Base-by-base conservation (phyloP, 2,888 invertebrate species). In the Microplitis deprimator region DNA sequence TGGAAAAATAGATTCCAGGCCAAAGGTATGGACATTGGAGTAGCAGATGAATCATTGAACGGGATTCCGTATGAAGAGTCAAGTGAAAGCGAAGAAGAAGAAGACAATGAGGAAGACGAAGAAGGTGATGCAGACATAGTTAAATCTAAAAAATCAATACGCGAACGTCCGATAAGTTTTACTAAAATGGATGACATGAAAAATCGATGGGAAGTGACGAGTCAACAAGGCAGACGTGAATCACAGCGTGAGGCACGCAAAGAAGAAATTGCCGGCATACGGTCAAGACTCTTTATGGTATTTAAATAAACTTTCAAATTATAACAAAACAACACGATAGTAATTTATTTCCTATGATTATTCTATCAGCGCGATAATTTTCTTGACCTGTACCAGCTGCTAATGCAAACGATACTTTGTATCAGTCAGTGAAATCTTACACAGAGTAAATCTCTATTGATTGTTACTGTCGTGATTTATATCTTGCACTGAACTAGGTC, bases 241-340 rank as follows among this genome's bases (percentile, higher is more conserved):
- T 93, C 94, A 79, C 90, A 95, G 29, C 93, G 95, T 8, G 95
- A 96, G 84, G 95, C 96, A 87, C 92, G 96, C 68, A 97, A 97
- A 87, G 96, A 96, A 87, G 97, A 97, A 90, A 94, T 97, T 82
- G 95, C 96, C 89, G 95, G 94, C 83, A 96, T 97, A 83, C 93
- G 97, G 75, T 96, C 95, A 84, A 91, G 96, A 69, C 91, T 97
- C 29, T 97, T 96, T 86, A 93, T 96, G 95, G 95, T 95, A 89
- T 79, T 50, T 13, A 50, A 50, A 13, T 50, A 50, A 13, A 50
- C 50, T 50, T 50, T 50, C 50, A 50, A 50, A 50, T 13, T 13
- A 50, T 50, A 50, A 29, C 29, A 0, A 29, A 29, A 29, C 29
- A 29, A 29, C 29, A 29, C 29, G 29, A 29, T 29, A 29, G 29